A percentile compares a stretch with the other conserved stretches of the same genome.
These are phyloP conservation scores for Pocillopora verrucosa DNA, from an alignment of 64 coral and sea anemone species.

Conservation along the genomic window DNA sequence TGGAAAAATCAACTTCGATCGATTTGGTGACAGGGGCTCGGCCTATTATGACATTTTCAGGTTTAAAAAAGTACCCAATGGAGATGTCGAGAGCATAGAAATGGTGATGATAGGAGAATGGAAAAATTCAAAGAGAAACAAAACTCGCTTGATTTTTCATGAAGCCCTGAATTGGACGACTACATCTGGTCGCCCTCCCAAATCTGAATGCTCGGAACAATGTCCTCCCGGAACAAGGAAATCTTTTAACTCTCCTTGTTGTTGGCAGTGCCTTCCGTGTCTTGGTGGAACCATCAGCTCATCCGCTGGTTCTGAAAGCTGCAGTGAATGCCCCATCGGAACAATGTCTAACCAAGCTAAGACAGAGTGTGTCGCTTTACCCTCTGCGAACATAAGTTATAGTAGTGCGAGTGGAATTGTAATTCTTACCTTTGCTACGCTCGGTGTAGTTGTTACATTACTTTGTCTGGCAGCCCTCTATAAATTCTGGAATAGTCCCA, in stretches of 20 bases:
- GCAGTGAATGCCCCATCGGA: constrained; percentile 34
- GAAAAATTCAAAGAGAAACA: background rate
- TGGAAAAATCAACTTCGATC: constrained; percentile 29
- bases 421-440: constrained; percentile 17
- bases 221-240: constrained; percentile 55
- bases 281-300: constrained; percentile 21
- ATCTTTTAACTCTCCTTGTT: constrained; percentile 32
- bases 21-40: constrained; percentile 5
- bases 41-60: constrained; percentile 39
- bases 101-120: background rate
- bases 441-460: constrained; percentile 29
- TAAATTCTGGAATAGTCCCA: constrained; percentile 50
- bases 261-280: constrained; percentile 68
- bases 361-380: constrained; percentile 53
- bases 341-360: constrained; percentile 15
- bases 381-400: background rate
- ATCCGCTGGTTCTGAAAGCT: constrained; percentile 33
- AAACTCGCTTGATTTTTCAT: background rate
- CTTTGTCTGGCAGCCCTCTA: constrained; percentile 45
- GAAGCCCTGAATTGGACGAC: background rate
- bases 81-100: background rate
- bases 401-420: constrained; percentile 11
- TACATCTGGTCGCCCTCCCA: background rate
- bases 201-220: constrained; percentile 46
- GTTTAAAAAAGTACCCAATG: background rate